phyloP scores from a whole-genome alignment of 2,888 invertebrate species.

The Hirtodrosophila trivittata region DNA sequence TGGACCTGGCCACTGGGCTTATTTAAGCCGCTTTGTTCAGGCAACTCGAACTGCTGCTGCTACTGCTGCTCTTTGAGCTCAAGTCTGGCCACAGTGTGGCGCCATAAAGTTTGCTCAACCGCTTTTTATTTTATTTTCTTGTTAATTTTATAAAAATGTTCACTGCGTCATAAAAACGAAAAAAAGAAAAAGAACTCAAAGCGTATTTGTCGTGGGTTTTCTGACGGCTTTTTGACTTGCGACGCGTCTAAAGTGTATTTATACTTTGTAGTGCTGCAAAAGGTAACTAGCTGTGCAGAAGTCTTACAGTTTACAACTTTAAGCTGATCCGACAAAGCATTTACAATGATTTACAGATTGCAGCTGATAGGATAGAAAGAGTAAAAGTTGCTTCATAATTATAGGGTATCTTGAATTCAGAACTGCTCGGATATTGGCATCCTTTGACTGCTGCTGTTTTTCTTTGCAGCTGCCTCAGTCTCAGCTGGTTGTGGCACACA shows the following conservation, averaged over 20 bases:
- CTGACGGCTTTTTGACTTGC: conserved; percentile 20
- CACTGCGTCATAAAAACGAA: not conserved
- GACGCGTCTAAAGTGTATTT: conserved; percentile 24
- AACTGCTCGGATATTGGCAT: not conserved
- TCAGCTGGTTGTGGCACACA: conserved; percentile 45
- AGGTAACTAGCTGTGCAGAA: too few species aligned
- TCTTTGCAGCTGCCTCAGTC: not conserved
- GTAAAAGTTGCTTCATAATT: too few species aligned
- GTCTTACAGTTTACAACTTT: too few species aligned
- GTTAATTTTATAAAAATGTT: conserved; percentile 17
- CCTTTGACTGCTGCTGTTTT: conserved; percentile 7
- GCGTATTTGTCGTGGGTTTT: not conserved
- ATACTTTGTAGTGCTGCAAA: too few species aligned
- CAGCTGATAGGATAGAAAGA: too few species aligned
- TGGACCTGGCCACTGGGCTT: not conserved
- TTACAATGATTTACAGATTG: too few species aligned
- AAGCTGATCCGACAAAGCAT: too few species aligned
- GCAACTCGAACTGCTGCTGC: conserved; percentile 3
- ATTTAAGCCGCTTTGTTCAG: conserved; percentile 45
- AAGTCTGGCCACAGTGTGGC: conserved; percentile 21
- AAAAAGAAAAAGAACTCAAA: conserved; percentile 10
- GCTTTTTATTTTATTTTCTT: conserved; percentile 1
- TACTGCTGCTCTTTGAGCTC: conserved; percentile 11
- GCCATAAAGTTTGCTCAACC: conserved; percentile 11
- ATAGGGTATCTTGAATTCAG: conserved; percentile 14